Base-by-base conservation (phyloP, 2,113 vertebrate genomes). In the Leptosomus discolor region DNA sequence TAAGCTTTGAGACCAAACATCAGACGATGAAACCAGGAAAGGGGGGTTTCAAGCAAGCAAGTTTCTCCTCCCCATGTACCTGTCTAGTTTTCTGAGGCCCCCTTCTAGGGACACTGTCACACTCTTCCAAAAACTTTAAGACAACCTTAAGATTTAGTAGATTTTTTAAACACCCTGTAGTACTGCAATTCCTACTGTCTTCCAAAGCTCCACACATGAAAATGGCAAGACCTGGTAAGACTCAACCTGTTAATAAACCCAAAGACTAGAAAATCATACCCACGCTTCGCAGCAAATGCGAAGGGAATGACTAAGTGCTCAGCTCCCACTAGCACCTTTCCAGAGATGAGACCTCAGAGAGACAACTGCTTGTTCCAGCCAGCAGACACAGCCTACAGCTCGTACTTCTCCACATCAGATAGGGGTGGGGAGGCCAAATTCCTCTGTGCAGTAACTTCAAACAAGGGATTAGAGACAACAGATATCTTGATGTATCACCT, bases 201-300 rank as follows among this genome's bases (percentile, higher is more conserved):
- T 50, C 50, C 48, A 71, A n/a, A 76, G 70, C 37, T 70, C 34
- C 23, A 51, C 26, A 83, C 6, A 11, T 21, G 45, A 75, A 56
- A 77, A 76, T 0, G 1, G 29, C 2, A 5, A 77, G 78, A 64
- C 10, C 15, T 48, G 24, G 20, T 39, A 56, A 68, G 21, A 46
- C 46, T 73, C 67, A 39, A 30, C 10, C 20, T 67, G 34, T 34
- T 79, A 61, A 70, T 37, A 76, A 92, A 80, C 36, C 48, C 56
- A 75, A 76, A 92, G 53, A 24, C 54, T 19, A 32, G 39, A 5
- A 65, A 88, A 76, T 67, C 46, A 53, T 63, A 70, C 6, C 23
- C 41, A 43, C 1, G 1, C 34, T 75, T 83, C 0, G 4, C 30
- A 89, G 56, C 34, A 56, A 69, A 68, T 1, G 1, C 1, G 4